These are phyloP conservation scores for Synanthedon andrenaeformis DNA, from an alignment of 2,888 invertebrate species.

Conservation along the genomic window DNA sequence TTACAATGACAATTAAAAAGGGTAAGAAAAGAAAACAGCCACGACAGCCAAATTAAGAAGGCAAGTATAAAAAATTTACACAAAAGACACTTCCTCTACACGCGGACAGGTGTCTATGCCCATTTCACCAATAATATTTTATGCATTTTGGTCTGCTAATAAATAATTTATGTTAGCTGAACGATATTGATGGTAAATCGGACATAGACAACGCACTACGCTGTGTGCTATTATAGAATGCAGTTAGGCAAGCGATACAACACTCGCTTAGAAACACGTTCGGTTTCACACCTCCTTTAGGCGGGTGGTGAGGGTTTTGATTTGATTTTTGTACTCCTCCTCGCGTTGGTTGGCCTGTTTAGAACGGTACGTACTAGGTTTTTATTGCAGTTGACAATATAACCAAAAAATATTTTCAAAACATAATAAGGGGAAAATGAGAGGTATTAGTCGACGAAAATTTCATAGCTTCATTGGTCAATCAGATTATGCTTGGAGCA, in stretches of 20 bases:
- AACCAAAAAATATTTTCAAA: too few relatives aligned
- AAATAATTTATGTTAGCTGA: not conserved
- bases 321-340: constrained; percentile 99
- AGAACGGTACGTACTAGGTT: constrained; percentile 31
- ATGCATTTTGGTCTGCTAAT: not conserved
- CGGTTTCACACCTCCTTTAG: constrained; percentile 94
- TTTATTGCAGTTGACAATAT: too few relatives aligned
- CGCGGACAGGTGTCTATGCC: constrained; percentile 33
- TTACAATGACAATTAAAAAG: constrained; percentile 16
- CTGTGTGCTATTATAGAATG: constrained; percentile 41
- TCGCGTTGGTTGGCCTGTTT: constrained; percentile 97
- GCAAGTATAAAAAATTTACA: constrained; percentile 27
- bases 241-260: constrained; percentile 57
- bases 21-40: constrained; percentile 29
- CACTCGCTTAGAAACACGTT: constrained; percentile 44
- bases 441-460: too few relatives aligned
- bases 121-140: constrained; percentile 25
- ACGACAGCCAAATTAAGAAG: constrained; percentile 37
- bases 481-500: too few relatives aligned
- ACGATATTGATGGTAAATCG: constrained; percentile 21
- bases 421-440: too few relatives aligned
- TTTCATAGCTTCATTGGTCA: too few relatives aligned
- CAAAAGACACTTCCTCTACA: constrained; percentile 26
- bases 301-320: constrained; percentile 98
- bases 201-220: constrained; percentile 28